These are phyloP conservation scores for Trichechus manatus DNA, from an alignment of 2,113 vertebrate species.

Conservation along the genomic window DNA sequence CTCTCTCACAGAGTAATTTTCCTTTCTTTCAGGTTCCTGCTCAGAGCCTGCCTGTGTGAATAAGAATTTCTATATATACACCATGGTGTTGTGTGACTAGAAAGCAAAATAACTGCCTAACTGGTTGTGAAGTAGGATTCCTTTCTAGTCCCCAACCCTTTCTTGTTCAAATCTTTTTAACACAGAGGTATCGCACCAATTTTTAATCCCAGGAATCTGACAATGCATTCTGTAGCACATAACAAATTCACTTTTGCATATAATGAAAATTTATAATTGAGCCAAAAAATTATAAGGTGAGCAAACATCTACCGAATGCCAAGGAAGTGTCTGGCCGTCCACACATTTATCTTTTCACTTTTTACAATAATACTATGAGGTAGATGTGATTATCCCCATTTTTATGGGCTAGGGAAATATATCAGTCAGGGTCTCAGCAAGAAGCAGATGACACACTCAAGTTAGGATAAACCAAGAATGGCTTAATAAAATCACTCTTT, in stretches of 20 bases:
- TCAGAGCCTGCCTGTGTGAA: background rate
- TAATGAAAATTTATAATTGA: slow-evolving; percentile 50
- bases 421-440: background rate
- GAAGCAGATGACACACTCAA: background rate
- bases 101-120: background rate
- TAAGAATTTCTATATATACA: background rate
- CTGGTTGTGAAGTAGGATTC: background rate
- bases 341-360: background rate
- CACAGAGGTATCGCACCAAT: background rate
- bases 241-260: background rate
- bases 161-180: slow-evolving; percentile 51
- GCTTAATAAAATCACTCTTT: background rate
- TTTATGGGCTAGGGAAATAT: background rate
- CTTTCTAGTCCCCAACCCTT: background rate
- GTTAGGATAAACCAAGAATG: background rate
- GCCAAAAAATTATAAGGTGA: background rate
- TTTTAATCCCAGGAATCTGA: slow-evolving; percentile 50
- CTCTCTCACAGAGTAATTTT: slow-evolving; percentile 7
- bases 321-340: background rate
- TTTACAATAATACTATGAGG: background rate
- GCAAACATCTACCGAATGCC: background rate
- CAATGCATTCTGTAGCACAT: background rate
- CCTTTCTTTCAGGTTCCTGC: background rate
- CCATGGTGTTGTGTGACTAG: background rate
- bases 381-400: background rate